Base-by-base conservation (phyloP, 2,797 vertebrate genomes). In the Thamnophis elegans region DNA sequence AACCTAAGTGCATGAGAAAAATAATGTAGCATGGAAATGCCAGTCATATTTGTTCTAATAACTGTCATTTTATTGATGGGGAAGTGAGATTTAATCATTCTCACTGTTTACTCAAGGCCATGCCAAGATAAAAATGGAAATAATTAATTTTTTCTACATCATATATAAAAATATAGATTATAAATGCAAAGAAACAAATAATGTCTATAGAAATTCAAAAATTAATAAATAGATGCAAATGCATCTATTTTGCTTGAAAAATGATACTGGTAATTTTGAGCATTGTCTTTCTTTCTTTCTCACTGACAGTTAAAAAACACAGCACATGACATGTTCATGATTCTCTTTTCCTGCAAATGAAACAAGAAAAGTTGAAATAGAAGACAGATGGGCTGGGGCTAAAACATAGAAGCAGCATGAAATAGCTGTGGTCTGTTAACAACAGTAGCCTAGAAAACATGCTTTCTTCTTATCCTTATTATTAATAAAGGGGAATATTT, bases 341-440 rank as follows among this genome's bases (percentile, higher is more conserved):
- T n/a, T 94, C n/a, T 5, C 58, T 42, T 78, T 22, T 91, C 85
- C 87, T 90, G 59, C 91, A 94, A 94, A 73, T 88, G 85, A 92
- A 82, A 60, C 56, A 94, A 94, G 87, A 91, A 54, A 93, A 73
- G 65, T 13, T 16, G 92, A 5, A 1, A 78, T 6, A 0, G 92
- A 94, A 94, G 92, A 65, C 1, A 0, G 58, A 54, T 42, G 51
- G 89, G 94, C 89, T 11, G 56, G 47, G 89, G 85, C 85, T 93
- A 89, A 92, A 5, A 91, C 93, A 36, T 1, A 26, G 92, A 95
- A 95, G 68, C 92, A 94, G 92, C 85, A 93, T 87, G 92, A 90
- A 95, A 92, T 94, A 95, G 93, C 93, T 96, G 94, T 90, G 59
- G 91, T 78, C 93, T 93, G 85, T 89, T 92, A 95, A 87, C 47